phyloP scores from a whole-genome alignment of 1,140 invertebrate species.

The Whitmania pigra region DNA sequence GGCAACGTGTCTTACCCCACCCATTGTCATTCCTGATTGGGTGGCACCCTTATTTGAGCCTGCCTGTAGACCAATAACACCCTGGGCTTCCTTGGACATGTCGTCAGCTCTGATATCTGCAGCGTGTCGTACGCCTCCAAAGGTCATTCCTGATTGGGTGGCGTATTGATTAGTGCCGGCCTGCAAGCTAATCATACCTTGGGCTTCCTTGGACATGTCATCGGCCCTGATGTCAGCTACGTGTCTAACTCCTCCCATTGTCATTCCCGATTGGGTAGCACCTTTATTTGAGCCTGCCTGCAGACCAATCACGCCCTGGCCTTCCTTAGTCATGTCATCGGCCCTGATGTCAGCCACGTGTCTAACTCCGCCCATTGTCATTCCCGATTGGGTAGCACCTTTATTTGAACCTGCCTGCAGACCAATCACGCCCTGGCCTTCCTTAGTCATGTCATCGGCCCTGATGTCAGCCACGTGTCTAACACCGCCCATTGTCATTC shows the following conservation, averaged over 20 bases:
- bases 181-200: slow-evolving; percentile 78
- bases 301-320: slow-evolving; percentile 74
- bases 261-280: slow-evolving; percentile 81
- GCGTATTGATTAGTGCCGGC: slow-evolving; percentile 43
- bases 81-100: slow-evolving; percentile 51
- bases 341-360: slow-evolving; percentile 51
- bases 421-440: slow-evolving; percentile 76
- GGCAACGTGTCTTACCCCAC: slow-evolving; percentile 56
- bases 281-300: slow-evolving; percentile 85
- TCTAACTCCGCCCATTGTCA: slow-evolving; percentile 62
- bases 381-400: slow-evolving; percentile 47
- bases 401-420: slow-evolving; percentile 55
- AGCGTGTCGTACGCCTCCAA: slow-evolving; percentile 55
- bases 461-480: slow-evolving; percentile 26
- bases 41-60: slow-evolving; percentile 80
- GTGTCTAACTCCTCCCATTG: slow-evolving; percentile 69
- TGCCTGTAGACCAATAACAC: slow-evolving; percentile 79
- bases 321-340: slow-evolving; percentile 40
- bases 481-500: slow-evolving; percentile 53
- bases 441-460: slow-evolving; percentile 46
- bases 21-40: slow-evolving; percentile 84
- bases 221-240: slow-evolving; percentile 38
- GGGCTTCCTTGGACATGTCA: slow-evolving; percentile 46
- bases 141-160: slow-evolving; percentile 60
- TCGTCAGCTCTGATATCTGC: slow-evolving; percentile 37